A percentile compares a stretch with the other conserved stretches of the same genome.
These are phyloP conservation scores for Pecten maximus DNA, from an alignment of 2,888 invertebrate species.

Conservation along the genomic window DNA sequence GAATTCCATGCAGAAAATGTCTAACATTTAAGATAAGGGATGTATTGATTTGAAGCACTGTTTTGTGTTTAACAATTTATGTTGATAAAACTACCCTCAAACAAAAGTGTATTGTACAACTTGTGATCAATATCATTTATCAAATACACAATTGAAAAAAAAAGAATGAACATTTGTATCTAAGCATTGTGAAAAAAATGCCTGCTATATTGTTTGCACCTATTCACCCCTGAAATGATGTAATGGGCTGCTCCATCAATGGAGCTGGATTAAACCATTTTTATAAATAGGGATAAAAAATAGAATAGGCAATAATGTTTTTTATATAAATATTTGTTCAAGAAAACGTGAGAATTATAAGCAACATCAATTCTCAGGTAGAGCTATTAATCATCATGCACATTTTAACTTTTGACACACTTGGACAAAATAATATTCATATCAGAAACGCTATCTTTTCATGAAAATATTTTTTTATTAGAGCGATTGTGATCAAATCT, in stretches of 20 bases:
- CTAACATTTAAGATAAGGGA: background rate
- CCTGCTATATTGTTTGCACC: background rate
- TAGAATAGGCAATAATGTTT: background rate
- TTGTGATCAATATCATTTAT: background rate
- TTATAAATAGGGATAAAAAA: background rate
- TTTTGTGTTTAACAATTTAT: background rate
- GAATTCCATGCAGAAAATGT: background rate
- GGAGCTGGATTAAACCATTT: background rate
- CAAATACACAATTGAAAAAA: background rate
- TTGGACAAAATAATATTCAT: background rate
- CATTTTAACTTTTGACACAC: background rate
- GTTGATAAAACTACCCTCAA: background rate
- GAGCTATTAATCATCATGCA: background rate
- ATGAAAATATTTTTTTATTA: background rate
- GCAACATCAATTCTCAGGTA: background rate
- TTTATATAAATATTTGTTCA: background rate
- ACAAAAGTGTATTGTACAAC: background rate
- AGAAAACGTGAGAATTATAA: background rate
- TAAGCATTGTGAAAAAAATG: no score
- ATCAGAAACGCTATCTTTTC: background rate
- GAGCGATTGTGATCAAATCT: background rate
- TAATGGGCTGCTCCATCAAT: background rate
- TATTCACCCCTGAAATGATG: background rate
- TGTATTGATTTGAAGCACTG: background rate
- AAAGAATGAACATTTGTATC: background rate